Conservation (phyloP, 2,113 vertebrate species). For the Amazona guildingii region DNA sequence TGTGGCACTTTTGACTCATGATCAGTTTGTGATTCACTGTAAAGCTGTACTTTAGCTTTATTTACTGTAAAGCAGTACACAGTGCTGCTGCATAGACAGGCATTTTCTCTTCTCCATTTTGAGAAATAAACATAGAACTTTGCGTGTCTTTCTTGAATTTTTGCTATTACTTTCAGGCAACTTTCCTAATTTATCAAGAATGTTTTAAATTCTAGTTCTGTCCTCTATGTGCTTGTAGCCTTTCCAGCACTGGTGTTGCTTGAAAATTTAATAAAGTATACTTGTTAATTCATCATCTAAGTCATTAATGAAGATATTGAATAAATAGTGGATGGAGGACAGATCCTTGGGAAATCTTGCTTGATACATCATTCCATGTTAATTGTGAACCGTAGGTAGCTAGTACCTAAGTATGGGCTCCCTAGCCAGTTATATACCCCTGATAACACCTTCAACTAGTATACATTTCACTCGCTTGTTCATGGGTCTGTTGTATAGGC, state of each 20-base stretch:
- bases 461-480: neutral
- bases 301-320: constrained; percentile 43
- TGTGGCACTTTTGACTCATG: neutral
- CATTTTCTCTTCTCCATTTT: neutral
- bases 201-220: constrained; percentile 1
- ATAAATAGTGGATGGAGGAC: neutral
- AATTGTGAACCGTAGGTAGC: neutral
- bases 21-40: neutral
- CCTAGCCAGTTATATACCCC: neutral
- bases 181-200: constrained; percentile 6
- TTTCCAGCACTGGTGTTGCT: neutral
- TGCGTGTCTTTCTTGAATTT: constrained; percentile 3
- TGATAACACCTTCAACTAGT: neutral
- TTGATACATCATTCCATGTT: neutral
- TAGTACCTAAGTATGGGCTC: neutral
- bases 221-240: neutral
- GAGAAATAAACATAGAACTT: constrained; percentile 7
- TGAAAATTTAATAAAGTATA: constrained; percentile 23
- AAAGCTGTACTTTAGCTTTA: neutral
- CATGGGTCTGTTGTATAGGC: neutral
- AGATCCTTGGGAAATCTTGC: neutral
- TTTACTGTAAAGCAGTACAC: neutral
- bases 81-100: neutral
- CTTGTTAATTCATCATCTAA: constrained; percentile 7
- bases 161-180: neutral